A percentile compares a stretch with the other conserved stretches of the same genome.
These are phyloP conservation scores for Microcebus ravelobensis DNA, from an alignment of 2,113 vertebrate genomes.

Conservation along the genomic window DNA sequence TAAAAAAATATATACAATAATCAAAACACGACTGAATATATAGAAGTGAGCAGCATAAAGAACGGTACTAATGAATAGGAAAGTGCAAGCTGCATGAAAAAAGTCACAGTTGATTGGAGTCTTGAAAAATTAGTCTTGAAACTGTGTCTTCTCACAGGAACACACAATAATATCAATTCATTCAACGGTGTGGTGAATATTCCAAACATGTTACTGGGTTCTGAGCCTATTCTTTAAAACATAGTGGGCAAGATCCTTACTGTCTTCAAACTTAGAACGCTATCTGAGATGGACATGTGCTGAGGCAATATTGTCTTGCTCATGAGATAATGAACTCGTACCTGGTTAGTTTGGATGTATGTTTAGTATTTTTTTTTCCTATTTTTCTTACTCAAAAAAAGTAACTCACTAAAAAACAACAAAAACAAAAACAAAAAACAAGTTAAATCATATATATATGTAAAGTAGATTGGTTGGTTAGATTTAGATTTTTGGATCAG, in stretches of 20 bases:
- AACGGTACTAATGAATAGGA: too few species aligned
- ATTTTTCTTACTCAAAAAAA: neutral
- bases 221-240: neutral
- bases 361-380: neutral
- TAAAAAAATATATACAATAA: too few species aligned
- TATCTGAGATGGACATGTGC: neutral
- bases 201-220: neutral
- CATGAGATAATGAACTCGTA: neutral
- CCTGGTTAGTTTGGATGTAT: neutral
- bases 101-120: too few species aligned
- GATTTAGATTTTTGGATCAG: neutral
- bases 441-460: neutral
- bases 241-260: neutral
- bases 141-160: neutral
- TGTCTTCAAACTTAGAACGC: neutral
- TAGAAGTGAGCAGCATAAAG: too few species aligned
- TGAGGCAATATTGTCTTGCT: neutral
- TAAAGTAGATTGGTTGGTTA: neutral
- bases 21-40: too few species aligned
- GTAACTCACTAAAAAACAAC: neutral
- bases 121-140: too few species aligned
- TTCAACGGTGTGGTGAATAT: neutral
- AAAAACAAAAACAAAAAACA: neutral
- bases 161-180: neutral
- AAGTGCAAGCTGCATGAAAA: too few species aligned